Base-by-base conservation (phyloP, 2,888 invertebrate species). In the Autographa pulchrina region DNA sequence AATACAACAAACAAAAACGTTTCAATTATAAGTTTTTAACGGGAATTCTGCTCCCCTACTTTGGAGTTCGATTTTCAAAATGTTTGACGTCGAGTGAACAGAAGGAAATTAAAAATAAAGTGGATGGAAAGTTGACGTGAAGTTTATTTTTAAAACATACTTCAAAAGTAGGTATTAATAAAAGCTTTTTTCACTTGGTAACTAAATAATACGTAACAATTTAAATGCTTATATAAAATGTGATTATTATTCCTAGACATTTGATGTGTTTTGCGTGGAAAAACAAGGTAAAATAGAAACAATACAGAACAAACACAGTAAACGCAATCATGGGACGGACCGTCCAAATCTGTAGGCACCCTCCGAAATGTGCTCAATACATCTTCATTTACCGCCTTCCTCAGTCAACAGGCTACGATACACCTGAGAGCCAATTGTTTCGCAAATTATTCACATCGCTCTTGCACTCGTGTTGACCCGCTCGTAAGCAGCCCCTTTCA, bases 371-470 rank as follows among this genome's bases (percentile, higher is more conserved):
- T 75, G 72, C 68, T 77, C 77, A 75, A 84, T 84, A 82, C 65
- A 75, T 84, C 85, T 84, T 82, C 83, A 83, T 84, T 84, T 82
- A 60, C 72, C 62, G 60, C 20, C 62, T 67, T 74, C 74, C 72
- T 73, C 71, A 77, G 75, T 82, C 75, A 83, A 83, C 72, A 79
- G 74, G 41, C 41, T 59, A 74, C 74, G 73, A 80, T 77, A 80
- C 82, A 86, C 86, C 82, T 85, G 83, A 81, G 78, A 77, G 84
- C 80, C 79, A 75, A 86, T 88, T 89, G 87, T 86, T 87, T 80
- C 78, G 77, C 82, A 84, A 86, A 87, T 87, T 86, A 88, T 87
- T 87, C 83, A 85, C 87, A 86, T 86, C 81, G 77, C 74, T 86
- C 85, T 76, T 82, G 77, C 68, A 78, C 70, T 65, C 76, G 67